These are phyloP conservation scores for Brachypteracias leptosomus DNA, from an alignment of 2,113 vertebrate species.

Conservation along the genomic window DNA sequence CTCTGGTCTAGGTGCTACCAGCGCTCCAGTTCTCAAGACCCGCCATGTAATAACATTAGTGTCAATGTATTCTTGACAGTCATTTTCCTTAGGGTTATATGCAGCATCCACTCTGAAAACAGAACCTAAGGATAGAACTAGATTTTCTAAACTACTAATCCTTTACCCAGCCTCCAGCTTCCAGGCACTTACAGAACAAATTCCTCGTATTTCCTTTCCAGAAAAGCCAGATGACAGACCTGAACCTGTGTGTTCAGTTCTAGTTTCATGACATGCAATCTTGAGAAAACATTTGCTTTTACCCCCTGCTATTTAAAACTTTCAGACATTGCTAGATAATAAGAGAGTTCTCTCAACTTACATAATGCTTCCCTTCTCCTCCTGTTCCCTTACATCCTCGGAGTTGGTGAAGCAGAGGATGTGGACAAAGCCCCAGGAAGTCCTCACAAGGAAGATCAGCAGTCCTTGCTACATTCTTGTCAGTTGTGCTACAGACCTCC, in stretches of 20 bases:
- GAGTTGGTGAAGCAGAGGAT: background rate
- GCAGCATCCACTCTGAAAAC: rapidly evolving
- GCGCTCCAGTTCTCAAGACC: background rate
- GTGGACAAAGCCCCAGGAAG: background rate
- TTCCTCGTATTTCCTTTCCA: background rate
- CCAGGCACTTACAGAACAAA: background rate
- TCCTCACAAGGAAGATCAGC: background rate
- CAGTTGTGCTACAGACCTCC: background rate
- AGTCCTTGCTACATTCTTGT: background rate
- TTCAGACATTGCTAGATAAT: background rate
- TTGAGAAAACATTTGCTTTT: background rate
- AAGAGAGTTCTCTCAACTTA: background rate
- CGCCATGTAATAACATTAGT: background rate
- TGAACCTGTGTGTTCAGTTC: background rate
- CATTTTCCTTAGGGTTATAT: background rate
- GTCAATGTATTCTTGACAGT: rapidly evolving
- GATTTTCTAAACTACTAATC: background rate
- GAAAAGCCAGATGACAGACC: background rate
- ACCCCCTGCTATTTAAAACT: background rate
- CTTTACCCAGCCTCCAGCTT: background rate
- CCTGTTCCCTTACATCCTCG: background rate
- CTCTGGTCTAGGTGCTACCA: background rate
- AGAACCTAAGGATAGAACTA: background rate
- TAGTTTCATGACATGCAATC: background rate
- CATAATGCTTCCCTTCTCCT: background rate